These are phyloP conservation scores for Cantharis lateralis DNA, from an alignment of 2,888 invertebrate species.

Conservation along the genomic window DNA sequence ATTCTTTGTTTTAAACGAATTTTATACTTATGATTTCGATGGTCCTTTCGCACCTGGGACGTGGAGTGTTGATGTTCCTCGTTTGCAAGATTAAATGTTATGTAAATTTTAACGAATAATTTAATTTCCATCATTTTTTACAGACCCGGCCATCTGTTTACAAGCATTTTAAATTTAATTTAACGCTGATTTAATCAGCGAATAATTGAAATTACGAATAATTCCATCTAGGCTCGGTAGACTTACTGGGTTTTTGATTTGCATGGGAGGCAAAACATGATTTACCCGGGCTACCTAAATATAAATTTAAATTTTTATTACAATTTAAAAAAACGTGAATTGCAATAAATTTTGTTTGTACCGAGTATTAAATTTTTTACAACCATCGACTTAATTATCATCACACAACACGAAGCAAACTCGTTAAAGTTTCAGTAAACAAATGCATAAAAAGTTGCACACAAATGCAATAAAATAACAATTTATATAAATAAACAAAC, in stretches of 20 bases:
- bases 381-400: conserved; percentile 5
- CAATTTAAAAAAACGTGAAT: not conserved
- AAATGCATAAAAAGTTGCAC: conserved; percentile 4
- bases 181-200: not conserved
- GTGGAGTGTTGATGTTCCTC: not conserved
- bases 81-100: not conserved
- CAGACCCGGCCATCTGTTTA: not conserved
- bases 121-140: not conserved
- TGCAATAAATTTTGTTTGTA: not conserved
- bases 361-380: not conserved
- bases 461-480: not conserved
- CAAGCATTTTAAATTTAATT: not conserved
- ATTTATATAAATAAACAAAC: not conserved
- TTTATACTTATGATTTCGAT: not conserved
- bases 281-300: not conserved
- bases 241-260: not conserved
- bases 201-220: not conserved
- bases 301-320: not conserved
- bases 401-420: conserved; percentile 18
- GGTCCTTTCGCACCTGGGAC: not conserved
- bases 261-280: not conserved
- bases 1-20: not conserved
- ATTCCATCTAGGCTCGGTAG: not conserved
- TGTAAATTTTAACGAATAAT: not conserved
- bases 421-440: conserved; percentile 16